Evolutionary conservation across 2,113 vertebrate species (phyloP), one percentile per base, ranked within the genome.

Genomic region (Grantiella picta): DNA sequence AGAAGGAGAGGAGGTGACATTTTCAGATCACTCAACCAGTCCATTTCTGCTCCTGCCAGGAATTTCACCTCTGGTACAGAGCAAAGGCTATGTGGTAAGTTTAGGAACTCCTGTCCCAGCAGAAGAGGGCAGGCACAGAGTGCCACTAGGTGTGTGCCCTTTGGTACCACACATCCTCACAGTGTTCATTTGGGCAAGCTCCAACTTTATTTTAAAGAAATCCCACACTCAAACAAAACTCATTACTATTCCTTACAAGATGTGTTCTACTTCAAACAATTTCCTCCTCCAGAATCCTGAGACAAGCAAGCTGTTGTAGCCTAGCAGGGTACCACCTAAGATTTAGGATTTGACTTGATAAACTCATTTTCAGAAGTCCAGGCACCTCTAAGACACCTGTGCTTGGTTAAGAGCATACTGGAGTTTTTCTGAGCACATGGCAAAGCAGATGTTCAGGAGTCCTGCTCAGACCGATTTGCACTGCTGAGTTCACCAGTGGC

Each of bases 41-140:
- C 7, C 44, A 45, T 2, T 40, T 53, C 59, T 64, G 57, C 73
- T 72, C 49, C 64, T 71, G 60, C 19, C 45, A 71, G 31, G 20
- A 86, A 11, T 17, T 53, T 31, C 75, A 24, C 7, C 29, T 61
- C 84, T 61, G 19, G 38, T 53, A n/a, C 18, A 69, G 12, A 69
- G 19, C 13, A 33, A 53, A 53, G 11, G 22, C 38, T 23, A 0
- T 38, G 5, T 28, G 50, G 1, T 4, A 50, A 7, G 6, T 40
- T 24, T 38, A 70, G 83, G 17, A 87, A 52, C 24, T 33, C 35
- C 44, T 50, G 9, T 21, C 23, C 45, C 21, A 70, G 44, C 42
- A 73, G 38, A 28, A 72, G 28, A 36, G 14, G 45, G 35, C 28
- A 50, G 23, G 44, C 42, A 36, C 7, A 7, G 29, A 44, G 15